These are phyloP conservation scores for Bryconaethiops microstoma DNA, from an alignment of 2,797 vertebrate genomes.

Conservation along the genomic window DNA sequence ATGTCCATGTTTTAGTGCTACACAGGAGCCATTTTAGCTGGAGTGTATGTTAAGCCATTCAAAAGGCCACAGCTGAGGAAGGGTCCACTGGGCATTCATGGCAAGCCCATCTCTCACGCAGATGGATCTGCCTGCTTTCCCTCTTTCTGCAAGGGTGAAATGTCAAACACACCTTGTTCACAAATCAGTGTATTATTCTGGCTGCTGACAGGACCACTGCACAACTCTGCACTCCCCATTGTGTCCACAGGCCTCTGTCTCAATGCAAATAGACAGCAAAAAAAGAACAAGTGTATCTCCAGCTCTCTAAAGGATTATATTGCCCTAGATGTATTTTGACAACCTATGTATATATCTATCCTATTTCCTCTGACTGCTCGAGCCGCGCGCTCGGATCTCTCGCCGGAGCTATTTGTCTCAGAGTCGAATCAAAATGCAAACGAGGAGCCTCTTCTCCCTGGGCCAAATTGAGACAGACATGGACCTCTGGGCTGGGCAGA, in stretches of 20 bases:
- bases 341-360: conserved; percentile 14
- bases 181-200: conserved; percentile 59
- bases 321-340: conserved; percentile 12
- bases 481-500: conserved; percentile 56
- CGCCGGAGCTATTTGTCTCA: conserved; percentile 4
- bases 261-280: conserved; percentile 24
- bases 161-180: conserved; percentile 67
- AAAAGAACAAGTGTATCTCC: neutral
- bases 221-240: conserved; percentile 15
- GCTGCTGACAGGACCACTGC: conserved; percentile 64
- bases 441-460: conserved; percentile 4
- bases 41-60: conserved; percentile 60
- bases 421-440: conserved; percentile 47
- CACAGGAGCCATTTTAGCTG: conserved; percentile 50
- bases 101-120: conserved; percentile 33
- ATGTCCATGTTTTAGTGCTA: conserved; percentile 25
- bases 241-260: conserved; percentile 4
- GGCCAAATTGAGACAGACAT: conserved; percentile 34
- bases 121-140: conserved; percentile 37
- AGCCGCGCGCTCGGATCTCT: conserved; percentile 8
- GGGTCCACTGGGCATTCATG: conserved; percentile 36
- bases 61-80: conserved; percentile 53
- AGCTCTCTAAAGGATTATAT: conserved; percentile 6
- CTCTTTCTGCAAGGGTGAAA: conserved; percentile 51
- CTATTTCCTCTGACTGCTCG: neutral